A percentile compares a stretch with the other conserved stretches of the same genome.
Evolutionary conservation across 2,113 vertebrate genomes (phyloP).

Genomic region (Plestiodon gilberti): DNA sequence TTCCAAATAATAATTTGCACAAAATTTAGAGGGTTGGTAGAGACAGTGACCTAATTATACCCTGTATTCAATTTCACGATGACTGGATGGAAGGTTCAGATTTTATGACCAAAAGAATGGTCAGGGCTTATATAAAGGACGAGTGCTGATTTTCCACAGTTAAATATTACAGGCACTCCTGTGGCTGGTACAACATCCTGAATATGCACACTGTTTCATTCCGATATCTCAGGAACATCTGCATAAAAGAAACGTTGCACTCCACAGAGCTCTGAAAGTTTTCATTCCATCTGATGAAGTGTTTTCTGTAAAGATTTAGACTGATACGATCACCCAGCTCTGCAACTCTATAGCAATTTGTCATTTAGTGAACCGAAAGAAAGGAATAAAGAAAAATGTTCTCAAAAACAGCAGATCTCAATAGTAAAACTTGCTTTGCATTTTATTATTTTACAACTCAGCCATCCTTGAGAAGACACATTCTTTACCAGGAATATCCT

Average conservation of each 20-base stretch:
- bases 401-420: neutral
- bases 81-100: no score
- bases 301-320: conserved; percentile 22
- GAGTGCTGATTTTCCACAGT: no score
- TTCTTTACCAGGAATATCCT: neutral
- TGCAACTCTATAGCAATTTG: conserved; percentile 34
- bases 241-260: no score
- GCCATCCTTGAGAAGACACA: neutral
- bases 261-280: neutral
- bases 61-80: no score
- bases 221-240: neutral
- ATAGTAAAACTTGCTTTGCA: neutral
- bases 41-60: no score
- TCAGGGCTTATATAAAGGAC: no score
- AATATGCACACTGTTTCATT: neutral
- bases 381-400: conserved; percentile 12
- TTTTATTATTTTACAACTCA: neutral
- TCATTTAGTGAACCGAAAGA: conserved; percentile 11
- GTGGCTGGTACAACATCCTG: no score
- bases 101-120: no score
- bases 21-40: no score
- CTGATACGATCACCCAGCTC: neutral
- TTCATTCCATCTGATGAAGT: neutral
- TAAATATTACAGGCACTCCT: no score
- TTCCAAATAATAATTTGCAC: no score